Evolutionary conservation across 2,888 invertebrate species (phyloP).

Genomic region (Phyllotreta striolata): DNA sequence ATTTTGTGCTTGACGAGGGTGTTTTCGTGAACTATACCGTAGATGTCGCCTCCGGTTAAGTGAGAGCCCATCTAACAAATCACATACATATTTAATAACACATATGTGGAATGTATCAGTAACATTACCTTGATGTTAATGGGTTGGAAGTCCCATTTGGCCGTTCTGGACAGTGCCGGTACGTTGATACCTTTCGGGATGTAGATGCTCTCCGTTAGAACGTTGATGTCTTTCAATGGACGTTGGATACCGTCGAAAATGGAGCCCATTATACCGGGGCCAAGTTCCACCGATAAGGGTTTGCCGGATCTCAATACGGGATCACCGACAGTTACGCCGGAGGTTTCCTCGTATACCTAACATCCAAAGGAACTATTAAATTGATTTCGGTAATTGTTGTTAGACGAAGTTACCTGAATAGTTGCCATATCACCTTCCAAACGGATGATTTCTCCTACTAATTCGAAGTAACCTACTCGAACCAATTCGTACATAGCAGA

Average conservation of each 20-base stretch:
- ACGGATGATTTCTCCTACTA: conserved; percentile 99
- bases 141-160: conserved; percentile 93
- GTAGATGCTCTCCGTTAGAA: conserved; percentile 95
- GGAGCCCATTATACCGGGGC: conserved; percentile 98
- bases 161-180: conserved; percentile 83
- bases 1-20: conserved; percentile 97
- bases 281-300: conserved; percentile 97
- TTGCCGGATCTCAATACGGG: conserved; percentile 98
- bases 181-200: conserved; percentile 99
- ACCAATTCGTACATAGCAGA: conserved; percentile 99
- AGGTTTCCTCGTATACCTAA: conserved; percentile 91
- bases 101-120: background rate
- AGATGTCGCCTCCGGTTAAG: conserved; percentile 97
- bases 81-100: too few relatives aligned
- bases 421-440: conserved; percentile 99
- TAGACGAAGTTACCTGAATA: conserved; percentile 82
- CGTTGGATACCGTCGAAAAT: conserved; percentile 99
- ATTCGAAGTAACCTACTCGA: conserved; percentile 95
- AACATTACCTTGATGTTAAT: conserved; percentile 75
- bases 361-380: conserved; percentile 5
- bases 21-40: conserved; percentile 96
- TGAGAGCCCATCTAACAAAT: conserved; percentile 89
- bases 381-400: background rate
- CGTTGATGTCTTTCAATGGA: conserved; percentile 95
- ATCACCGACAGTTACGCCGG: conserved; percentile 99